Evolutionary conservation across 2,113 vertebrate genomes (phyloP).

Genomic region (Eulemur rufifrons): DNA sequence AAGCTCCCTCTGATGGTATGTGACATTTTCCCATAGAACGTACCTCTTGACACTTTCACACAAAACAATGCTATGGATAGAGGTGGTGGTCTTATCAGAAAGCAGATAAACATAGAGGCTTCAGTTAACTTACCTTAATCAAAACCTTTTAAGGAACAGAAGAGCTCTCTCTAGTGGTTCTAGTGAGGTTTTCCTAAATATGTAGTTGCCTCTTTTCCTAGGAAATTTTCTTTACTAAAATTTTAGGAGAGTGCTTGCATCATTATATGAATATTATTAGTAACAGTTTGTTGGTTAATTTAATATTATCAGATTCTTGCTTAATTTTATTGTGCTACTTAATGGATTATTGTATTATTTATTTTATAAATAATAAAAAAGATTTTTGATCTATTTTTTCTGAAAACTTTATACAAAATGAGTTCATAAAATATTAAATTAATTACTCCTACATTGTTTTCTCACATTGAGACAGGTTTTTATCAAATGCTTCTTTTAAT

Average conservation of each 20-base stretch:
- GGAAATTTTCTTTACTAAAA: slow-evolving; percentile 57
- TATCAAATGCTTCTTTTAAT: slow-evolving; percentile 56
- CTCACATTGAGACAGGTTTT: slow-evolving; percentile 77
- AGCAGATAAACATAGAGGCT: slow-evolving; percentile 65
- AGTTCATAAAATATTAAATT: slow-evolving; percentile 87
- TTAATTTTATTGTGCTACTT: slow-evolving; percentile 85
- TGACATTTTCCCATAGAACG: slow-evolving; percentile 67
- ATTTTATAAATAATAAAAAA: slow-evolving; percentile 85
- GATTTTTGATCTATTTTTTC: slow-evolving; percentile 77
- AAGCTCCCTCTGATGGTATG: slow-evolving; percentile 90
- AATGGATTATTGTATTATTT: slow-evolving; percentile 85
- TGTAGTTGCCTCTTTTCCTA: slow-evolving; percentile 28
- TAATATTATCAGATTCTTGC: slow-evolving; percentile 84
- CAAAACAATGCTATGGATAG: not conserved
- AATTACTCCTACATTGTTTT: slow-evolving; percentile 81
- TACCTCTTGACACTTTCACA: slow-evolving; percentile 54
- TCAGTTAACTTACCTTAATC: slow-evolving; percentile 70
- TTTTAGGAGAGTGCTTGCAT: slow-evolving; percentile 68
- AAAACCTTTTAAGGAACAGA: slow-evolving; percentile 84
- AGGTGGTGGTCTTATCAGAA: slow-evolving; percentile 49
- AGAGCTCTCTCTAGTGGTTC: slow-evolving; percentile 90
- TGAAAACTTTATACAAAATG: slow-evolving; percentile 77
- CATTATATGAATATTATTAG: slow-evolving; percentile 71
- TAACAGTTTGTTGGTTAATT: slow-evolving; percentile 83
- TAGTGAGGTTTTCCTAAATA: slow-evolving; percentile 66